Conservation (phyloP, 1,140 invertebrate species). For the Oryctes rhinoceros region DNA sequence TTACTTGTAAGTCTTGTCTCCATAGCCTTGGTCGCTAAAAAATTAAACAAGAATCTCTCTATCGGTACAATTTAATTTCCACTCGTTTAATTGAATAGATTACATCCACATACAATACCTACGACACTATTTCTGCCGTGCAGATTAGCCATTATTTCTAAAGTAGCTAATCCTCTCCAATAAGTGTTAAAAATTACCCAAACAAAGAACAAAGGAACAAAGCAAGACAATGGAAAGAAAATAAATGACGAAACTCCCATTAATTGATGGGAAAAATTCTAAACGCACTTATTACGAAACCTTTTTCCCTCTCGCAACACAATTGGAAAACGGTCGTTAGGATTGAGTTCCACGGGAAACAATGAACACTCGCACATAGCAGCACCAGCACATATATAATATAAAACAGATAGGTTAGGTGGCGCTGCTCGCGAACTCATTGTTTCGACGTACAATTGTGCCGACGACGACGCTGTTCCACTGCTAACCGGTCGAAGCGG, state of each 20-base stretch:
- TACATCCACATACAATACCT: too few relatives aligned
- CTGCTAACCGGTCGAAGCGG: not conserved
- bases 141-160: not conserved
- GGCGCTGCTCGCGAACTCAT: slow-evolving; percentile 7
- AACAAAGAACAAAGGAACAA: not conserved
- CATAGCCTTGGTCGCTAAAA: too few relatives aligned
- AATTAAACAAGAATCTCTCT: too few relatives aligned
- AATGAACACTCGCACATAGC: not conserved
- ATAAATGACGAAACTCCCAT: not conserved
- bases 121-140: too few relatives aligned
- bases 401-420: slow-evolving; percentile 31
- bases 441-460: slow-evolving; percentile 10
- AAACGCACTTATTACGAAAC: slow-evolving; percentile 1
- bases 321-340: slow-evolving; percentile 26
- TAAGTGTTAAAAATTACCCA: not conserved
- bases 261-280: slow-evolving; percentile 9
- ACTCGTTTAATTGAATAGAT: too few relatives aligned
- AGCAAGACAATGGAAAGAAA: not conserved
- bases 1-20: too few relatives aligned
- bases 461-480: not conserved
- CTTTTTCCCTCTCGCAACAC: not conserved
- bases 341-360: not conserved
- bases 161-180: not conserved
- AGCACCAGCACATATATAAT: slow-evolving; percentile 1
- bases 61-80: too few relatives aligned